Conservation (phyloP, 2,888 invertebrate genomes). For the Melanophora roralis region DNA sequence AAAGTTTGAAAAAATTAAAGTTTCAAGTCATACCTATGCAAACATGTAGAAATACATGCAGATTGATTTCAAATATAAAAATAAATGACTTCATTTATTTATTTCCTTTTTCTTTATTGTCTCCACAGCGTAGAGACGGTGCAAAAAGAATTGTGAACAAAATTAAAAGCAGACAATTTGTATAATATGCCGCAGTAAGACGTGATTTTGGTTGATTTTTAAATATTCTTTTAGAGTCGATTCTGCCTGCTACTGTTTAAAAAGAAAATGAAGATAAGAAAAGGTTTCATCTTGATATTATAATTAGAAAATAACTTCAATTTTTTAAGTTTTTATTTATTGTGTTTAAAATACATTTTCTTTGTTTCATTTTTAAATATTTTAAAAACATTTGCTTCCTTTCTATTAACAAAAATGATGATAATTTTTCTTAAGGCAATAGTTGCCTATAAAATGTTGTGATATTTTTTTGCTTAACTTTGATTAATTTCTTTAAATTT, state of each 20-base stretch:
- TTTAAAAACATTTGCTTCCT: too few species aligned
- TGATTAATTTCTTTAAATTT: too few species aligned
- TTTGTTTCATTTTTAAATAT: too few species aligned
- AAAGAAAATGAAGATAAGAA: too few species aligned
- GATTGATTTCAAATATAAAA: slow-evolving; percentile 59
- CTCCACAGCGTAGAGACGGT: not conserved
- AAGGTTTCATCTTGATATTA: too few species aligned
- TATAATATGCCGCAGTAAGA: slow-evolving; percentile 61
- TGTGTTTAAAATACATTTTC: too few species aligned
- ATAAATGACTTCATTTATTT: slow-evolving; percentile 40
- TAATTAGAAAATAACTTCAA: too few species aligned
- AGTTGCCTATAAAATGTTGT: too few species aligned
- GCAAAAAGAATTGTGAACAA: not conserved
- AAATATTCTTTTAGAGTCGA: slow-evolving; percentile 48
- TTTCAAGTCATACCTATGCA: slow-evolving; percentile 20
- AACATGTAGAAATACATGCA: slow-evolving; percentile 8
- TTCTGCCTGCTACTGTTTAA: not conserved
- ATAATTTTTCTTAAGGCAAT: too few species aligned
- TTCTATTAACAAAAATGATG: too few species aligned
- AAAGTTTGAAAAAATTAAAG: slow-evolving; percentile 44
- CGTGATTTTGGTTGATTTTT: slow-evolving; percentile 55
- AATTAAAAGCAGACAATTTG: slow-evolving; percentile 55
- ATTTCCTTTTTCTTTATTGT: not conserved
- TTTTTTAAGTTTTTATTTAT: too few species aligned
- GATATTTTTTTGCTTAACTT: too few species aligned